These are phyloP conservation scores for Torymus tubicola DNA, from an alignment of 2,888 invertebrate genomes.

Conservation along the genomic window DNA sequence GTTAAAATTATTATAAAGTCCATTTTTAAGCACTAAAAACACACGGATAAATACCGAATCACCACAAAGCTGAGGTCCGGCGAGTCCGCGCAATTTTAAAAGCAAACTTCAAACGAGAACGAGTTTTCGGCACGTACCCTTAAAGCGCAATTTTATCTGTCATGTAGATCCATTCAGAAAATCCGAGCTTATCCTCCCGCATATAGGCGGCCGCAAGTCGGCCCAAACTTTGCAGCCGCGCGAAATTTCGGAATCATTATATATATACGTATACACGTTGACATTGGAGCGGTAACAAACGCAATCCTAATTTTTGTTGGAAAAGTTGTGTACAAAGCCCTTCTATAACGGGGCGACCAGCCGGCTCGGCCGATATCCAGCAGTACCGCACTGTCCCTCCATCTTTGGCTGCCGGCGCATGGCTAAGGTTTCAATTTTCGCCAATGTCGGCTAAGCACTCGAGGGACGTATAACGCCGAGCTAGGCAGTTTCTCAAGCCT, in stretches of 20 bases:
- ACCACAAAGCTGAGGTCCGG: neutral
- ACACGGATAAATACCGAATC: slow-evolving; percentile 30
- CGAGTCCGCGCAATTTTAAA: slow-evolving; percentile 25
- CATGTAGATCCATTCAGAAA: slow-evolving; percentile 46
- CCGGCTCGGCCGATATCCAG: too few species aligned
- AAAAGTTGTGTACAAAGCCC: slow-evolving; percentile 10
- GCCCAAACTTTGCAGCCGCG: slow-evolving; percentile 7
- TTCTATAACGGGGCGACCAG: neutral
- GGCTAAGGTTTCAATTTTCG: slow-evolving; percentile 60
- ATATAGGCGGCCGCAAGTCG: neutral
- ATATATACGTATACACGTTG: too few species aligned
- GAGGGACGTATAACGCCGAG: slow-evolving; percentile 55
- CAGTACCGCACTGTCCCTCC: neutral
- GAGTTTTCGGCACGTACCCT: slow-evolving; percentile 32
- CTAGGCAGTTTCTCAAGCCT: slow-evolving; percentile 59
- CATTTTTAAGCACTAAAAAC: neutral
- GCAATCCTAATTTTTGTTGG: slow-evolving; percentile 47
- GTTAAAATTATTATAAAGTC: too few species aligned
- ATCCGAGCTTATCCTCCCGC: slow-evolving; percentile 42
- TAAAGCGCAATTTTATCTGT: slow-evolving; percentile 53
- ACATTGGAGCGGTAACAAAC: neutral
- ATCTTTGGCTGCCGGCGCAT: slow-evolving; percentile 14
- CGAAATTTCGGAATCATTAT: neutral
- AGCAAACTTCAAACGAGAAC: slow-evolving; percentile 40
- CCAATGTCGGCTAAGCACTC: slow-evolving; percentile 14